Percentiles rank a stretch among this genome's conserved stretches.
Evolutionary conservation across 2,888 invertebrate species (phyloP).

Genomic region (Nephrotoma appendiculata): DNA sequence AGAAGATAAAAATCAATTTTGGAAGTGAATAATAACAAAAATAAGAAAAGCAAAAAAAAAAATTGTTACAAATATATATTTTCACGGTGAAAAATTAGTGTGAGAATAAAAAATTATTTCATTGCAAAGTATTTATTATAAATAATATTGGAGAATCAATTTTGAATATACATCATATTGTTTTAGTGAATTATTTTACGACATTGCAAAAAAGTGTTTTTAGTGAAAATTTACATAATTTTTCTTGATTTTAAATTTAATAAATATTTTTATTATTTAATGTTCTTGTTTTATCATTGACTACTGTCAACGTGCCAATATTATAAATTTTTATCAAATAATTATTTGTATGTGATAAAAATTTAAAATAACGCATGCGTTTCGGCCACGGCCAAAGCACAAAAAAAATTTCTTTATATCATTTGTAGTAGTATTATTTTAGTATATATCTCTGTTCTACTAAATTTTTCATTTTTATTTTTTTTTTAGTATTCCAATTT

Average conservation of each 20-base stretch:
- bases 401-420: background rate
- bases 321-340: constrained; percentile 5
- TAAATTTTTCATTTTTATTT: background rate
- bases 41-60: background rate
- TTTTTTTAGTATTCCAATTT: background rate
- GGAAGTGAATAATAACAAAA: background rate
- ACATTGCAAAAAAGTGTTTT: background rate
- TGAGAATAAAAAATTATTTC: background rate
- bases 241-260: background rate
- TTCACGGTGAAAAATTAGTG: background rate
- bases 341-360: background rate
- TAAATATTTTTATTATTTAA: background rate
- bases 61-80: background rate
- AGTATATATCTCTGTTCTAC: background rate
- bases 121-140: background rate
- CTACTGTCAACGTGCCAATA: constrained; percentile 5
- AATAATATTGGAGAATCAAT: background rate
- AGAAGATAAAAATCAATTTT: background rate
- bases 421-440: background rate
- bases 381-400: background rate
- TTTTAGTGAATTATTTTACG: background rate
- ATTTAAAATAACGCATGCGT: constrained; percentile 3
- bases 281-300: constrained; percentile 2
- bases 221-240: background rate
- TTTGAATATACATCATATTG: background rate